These are phyloP conservation scores for Coendou prehensilis DNA, from an alignment of 2,797 vertebrate species.

Conservation along the genomic window DNA sequence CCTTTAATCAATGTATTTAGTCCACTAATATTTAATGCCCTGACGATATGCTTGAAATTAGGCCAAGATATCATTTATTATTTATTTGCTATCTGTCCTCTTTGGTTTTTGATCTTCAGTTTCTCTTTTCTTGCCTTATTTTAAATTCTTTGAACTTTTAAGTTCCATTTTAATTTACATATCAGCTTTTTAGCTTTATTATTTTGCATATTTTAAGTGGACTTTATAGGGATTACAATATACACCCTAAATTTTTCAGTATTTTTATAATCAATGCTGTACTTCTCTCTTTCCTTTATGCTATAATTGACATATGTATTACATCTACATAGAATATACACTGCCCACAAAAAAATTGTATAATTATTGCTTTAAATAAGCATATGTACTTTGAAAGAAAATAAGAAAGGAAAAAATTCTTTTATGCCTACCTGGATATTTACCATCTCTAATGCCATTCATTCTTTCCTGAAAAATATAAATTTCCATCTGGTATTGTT, in stretches of 20 bases:
- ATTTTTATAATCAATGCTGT: not conserved
- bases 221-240: not conserved
- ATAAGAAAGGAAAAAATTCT: not conserved
- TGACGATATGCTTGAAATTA: not conserved
- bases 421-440: slow-evolving; percentile 51
- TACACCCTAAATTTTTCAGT: not conserved
- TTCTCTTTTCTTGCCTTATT: slow-evolving; percentile 23
- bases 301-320: not conserved
- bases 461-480: slow-evolving; percentile 66
- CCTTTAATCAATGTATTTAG: not conserved
- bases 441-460: slow-evolving; percentile 33
- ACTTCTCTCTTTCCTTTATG: not conserved
- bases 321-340: not conserved
- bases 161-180: slow-evolving; percentile 26
- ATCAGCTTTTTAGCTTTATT: not conserved
- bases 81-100: not conserved
- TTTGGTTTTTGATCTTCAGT: not conserved
- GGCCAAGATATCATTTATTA: not conserved
- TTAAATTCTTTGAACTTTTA: not conserved
- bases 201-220: not conserved
- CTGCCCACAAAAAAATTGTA: not conserved
- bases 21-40: slow-evolving; percentile 1
- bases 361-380: slow-evolving; percentile 45
- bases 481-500: slow-evolving; percentile 54
- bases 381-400: slow-evolving; percentile 38